A percentile compares a stretch with the other conserved stretches of the same genome.
phyloP scores from a whole-genome alignment of 2,888 invertebrate species.

The Drosophila helvetica region DNA sequence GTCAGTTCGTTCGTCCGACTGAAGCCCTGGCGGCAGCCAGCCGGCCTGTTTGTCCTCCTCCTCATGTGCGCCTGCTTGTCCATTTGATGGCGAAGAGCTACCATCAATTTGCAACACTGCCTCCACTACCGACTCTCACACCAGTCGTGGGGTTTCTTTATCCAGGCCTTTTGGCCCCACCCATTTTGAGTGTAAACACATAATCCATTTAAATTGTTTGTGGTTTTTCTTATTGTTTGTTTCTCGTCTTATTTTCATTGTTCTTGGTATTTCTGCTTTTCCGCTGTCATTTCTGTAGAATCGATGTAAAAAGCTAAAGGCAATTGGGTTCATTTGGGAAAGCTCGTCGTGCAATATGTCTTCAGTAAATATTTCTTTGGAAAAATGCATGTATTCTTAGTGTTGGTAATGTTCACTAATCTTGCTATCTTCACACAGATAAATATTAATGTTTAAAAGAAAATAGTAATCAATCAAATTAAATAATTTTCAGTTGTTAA shows the following conservation, averaged over 20 bases:
- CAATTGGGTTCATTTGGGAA: conserved; percentile 65
- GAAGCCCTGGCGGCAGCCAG: conserved; percentile 41
- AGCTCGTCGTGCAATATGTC: conserved; percentile 64
- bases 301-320: conserved; percentile 41
- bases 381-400: neutral
- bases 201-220: conserved; percentile 78
- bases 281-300: conserved; percentile 48
- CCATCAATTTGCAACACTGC: conserved; percentile 72
- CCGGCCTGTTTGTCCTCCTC: conserved; percentile 34
- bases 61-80: conserved; percentile 51
- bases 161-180: conserved; percentile 22
- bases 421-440: neutral
- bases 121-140: conserved; percentile 36
- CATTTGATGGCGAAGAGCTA: conserved; percentile 73
- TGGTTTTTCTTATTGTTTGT: conserved; percentile 77
- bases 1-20: conserved; percentile 64
- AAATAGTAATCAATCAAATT: too few species aligned
- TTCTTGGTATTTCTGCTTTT: conserved; percentile 55
- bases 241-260: conserved; percentile 64
- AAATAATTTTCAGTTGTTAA: too few species aligned
- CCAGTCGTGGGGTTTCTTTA: conserved; percentile 13
- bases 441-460: neutral
- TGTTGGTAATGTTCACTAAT: neutral
- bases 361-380: conserved; percentile 49
- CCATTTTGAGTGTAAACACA: conserved; percentile 73